phyloP scores from a whole-genome alignment of 2,888 invertebrate species.

The Diogma glabrata region DNA sequence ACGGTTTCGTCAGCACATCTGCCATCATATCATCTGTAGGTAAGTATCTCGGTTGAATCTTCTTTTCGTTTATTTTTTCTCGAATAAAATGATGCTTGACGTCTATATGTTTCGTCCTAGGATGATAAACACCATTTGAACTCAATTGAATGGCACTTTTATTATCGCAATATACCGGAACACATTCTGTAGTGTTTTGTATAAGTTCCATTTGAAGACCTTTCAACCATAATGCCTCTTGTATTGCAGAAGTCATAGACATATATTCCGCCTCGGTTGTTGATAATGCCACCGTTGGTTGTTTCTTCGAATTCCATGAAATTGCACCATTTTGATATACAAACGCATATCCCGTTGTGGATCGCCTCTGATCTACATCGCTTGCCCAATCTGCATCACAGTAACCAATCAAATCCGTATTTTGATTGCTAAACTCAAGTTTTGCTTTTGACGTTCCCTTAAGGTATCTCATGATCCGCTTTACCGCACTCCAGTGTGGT shows the following conservation, averaged over 20 bases:
- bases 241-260: conserved; percentile 12
- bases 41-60: too few species aligned
- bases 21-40: too few species aligned
- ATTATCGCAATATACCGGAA: conserved; percentile 7
- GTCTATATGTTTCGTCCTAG: conserved; percentile 6
- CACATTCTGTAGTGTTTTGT: not conserved
- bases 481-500: conserved; percentile 10
- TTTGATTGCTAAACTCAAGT: conserved; percentile 3
- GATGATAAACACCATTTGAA: not conserved
- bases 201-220: conserved; percentile 10
- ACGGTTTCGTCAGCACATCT: too few species aligned
- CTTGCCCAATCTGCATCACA: too few species aligned
- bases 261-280: not conserved
- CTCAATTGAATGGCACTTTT: conserved; percentile 6
- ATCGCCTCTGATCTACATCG: too few species aligned
- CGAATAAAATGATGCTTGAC: not conserved
- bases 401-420: too few species aligned
- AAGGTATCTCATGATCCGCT: too few species aligned
- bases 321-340: too few species aligned
- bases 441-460: conserved; percentile 1
- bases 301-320: too few species aligned
- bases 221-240: conserved; percentile 15
- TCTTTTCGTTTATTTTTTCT: not conserved
- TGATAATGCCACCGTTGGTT: not conserved
- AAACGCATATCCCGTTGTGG: too few species aligned